Evolutionary conservation across 2,888 invertebrate genomes (phyloP).

Genomic region (Oxyscelio sp.): DNA sequence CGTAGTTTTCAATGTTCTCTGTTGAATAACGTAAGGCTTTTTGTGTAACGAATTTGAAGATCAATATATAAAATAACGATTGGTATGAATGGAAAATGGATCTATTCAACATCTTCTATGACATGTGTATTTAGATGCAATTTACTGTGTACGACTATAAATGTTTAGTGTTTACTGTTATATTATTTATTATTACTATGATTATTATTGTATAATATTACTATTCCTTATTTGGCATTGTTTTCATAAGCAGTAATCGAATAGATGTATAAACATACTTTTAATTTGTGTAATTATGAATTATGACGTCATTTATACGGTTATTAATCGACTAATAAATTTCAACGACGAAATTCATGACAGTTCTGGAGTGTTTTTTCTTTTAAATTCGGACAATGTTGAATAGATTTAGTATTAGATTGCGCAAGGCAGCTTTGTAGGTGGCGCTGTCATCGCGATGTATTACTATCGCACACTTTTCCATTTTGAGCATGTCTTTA

Average conservation of each 20-base stretch:
- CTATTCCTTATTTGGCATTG: slow-evolving; percentile 13
- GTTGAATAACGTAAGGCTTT: slow-evolving; percentile 59
- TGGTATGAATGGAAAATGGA: slow-evolving; percentile 51
- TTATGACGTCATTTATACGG: slow-evolving; percentile 7
- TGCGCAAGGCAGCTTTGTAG: background rate
- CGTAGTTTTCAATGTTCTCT: slow-evolving; percentile 63
- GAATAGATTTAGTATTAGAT: slow-evolving; percentile 32
- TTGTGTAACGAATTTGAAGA: slow-evolving; percentile 55
- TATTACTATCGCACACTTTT: slow-evolving; percentile 4
- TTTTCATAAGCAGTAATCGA: slow-evolving; percentile 1
- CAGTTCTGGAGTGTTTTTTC: background rate
- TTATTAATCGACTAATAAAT: slow-evolving; percentile 34
- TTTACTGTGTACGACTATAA: slow-evolving; percentile 24
- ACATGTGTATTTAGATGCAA: slow-evolving; percentile 17
- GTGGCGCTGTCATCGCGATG: slow-evolving; percentile 26
- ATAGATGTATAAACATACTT: slow-evolving; percentile 25
- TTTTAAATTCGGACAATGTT: slow-evolving; percentile 13
- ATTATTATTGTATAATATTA: slow-evolving; percentile 22
- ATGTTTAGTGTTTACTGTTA: slow-evolving; percentile 21
- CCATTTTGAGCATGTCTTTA: slow-evolving; percentile 4
- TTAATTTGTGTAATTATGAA: slow-evolving; percentile 24
- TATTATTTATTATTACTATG: slow-evolving; percentile 4
- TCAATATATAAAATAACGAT: slow-evolving; percentile 61
- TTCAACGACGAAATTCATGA: background rate
- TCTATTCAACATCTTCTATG: slow-evolving; percentile 64